These are phyloP conservation scores for Kradibia gibbosae DNA, from an alignment of 1,140 invertebrate species.

Conservation along the genomic window DNA sequence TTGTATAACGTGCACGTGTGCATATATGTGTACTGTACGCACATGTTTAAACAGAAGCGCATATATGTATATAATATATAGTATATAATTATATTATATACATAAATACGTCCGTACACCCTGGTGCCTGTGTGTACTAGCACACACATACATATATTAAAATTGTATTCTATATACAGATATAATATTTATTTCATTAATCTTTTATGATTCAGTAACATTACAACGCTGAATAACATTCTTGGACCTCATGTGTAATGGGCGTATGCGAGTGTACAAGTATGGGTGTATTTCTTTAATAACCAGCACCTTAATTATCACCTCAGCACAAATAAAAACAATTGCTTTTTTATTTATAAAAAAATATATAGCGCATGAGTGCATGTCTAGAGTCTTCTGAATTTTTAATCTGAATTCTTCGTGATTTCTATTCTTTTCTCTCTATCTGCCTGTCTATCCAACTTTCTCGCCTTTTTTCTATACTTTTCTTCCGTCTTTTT, in stretches of 20 bases:
- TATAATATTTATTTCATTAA: conserved; percentile 67
- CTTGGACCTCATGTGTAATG: conserved; percentile 68
- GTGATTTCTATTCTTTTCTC: conserved; percentile 29
- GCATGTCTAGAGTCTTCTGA: conserved; percentile 47
- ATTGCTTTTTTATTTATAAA: conserved; percentile 55
- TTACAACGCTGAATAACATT: conserved; percentile 71
- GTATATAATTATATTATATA: conserved; percentile 17
- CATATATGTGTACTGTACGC: not conserved
- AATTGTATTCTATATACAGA: conserved; percentile 63
- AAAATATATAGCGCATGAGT: conserved; percentile 55
- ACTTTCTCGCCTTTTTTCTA: not conserved
- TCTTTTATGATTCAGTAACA: conserved; percentile 69
- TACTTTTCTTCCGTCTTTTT: not conserved
- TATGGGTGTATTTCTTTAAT: conserved; percentile 52
- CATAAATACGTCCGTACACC: not conserved
- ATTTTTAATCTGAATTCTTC: conserved; percentile 25
- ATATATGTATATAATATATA: conserved; percentile 3
- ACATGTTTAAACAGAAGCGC: not conserved
- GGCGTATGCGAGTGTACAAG: conserved; percentile 20
- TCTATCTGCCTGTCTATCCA: not conserved
- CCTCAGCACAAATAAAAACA: conserved; percentile 61
- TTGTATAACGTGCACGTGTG: conserved; percentile 54
- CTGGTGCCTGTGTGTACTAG: not conserved
- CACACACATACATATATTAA: conserved; percentile 55
- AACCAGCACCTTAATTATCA: conserved; percentile 69